A percentile compares a stretch with the other conserved stretches of the same genome.
Evolutionary conservation across 2,797 vertebrate species (phyloP).

Genomic region (Onychomys torridus): DNA sequence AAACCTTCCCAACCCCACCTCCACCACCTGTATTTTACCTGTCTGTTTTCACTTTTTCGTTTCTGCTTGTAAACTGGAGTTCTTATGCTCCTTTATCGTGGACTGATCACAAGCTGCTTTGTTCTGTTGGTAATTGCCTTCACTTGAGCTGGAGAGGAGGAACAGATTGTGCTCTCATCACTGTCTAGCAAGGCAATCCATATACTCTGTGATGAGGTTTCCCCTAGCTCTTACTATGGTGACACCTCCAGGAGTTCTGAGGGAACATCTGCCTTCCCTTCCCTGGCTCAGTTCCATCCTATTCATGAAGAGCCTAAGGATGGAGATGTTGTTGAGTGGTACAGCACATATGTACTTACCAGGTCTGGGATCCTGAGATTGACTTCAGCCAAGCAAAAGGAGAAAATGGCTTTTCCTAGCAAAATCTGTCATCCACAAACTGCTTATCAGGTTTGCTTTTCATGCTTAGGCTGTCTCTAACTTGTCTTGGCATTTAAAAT

Average conservation of each 20-base stretch:
- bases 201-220: not conserved
- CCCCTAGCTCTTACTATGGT: not conserved
- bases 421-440: constrained; percentile 27
- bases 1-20: not conserved
- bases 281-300: not conserved
- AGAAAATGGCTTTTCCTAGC: not conserved
- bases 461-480: not conserved
- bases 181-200: not conserved
- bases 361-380: not conserved
- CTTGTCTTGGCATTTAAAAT: constrained; percentile 31
- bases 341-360: not conserved
- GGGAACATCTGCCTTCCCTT: not conserved
- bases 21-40: not conserved
- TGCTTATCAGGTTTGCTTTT: not conserved
- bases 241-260: not conserved
- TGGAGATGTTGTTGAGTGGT: too few relatives aligned
- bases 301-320: not conserved
- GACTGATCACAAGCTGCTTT: not conserved
- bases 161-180: not conserved
- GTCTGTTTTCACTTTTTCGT: not conserved
- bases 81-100: not conserved
- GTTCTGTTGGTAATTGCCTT: not conserved
- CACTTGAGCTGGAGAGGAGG: not conserved
- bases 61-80: constrained; percentile 12
- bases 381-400: not conserved